Percentiles rank a stretch among this genome's conserved stretches.
Conservation (phyloP, 2,113 vertebrate species). For the Poeciliopsis occidentalis region DNA sequence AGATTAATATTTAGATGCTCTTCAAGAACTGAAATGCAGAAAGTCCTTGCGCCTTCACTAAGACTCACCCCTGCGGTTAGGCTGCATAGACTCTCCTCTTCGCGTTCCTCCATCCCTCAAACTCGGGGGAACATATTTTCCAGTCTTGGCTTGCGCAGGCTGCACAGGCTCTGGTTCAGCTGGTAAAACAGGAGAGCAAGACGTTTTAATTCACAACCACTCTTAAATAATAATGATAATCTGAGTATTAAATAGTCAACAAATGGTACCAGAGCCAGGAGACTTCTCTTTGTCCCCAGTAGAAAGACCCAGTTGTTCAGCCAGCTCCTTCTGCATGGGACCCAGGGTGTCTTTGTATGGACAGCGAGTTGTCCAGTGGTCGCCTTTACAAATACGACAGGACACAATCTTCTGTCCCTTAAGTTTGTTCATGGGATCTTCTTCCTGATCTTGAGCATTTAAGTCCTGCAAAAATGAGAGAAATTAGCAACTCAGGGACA, state of each 20-base stretch:
- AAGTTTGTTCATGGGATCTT: conserved; percentile 97
- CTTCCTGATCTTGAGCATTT: conserved; percentile 91
- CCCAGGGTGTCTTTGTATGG: conserved; percentile 97
- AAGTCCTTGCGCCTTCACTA: fast-evolving
- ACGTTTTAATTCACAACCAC: fast-evolving
- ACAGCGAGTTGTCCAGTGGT: conserved; percentile 98
- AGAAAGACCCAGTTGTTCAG: conserved; percentile 91
- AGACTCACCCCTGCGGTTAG: conserved; percentile 88
- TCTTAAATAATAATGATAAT: neutral
- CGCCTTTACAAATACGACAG: conserved; percentile 96
- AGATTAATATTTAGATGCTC: neutral
- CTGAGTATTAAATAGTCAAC: neutral
- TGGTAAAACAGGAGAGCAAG: neutral
- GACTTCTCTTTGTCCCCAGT: conserved; percentile 92
- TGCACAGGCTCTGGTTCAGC: conserved; percentile 88
- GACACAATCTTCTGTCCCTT: conserved; percentile 98
- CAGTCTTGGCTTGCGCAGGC: conserved; percentile 90
- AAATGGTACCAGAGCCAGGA: conserved; percentile 79
- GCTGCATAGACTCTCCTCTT: conserved; percentile 95
- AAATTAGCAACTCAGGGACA: neutral
- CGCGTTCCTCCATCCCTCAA: conserved; percentile 88
- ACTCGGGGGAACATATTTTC: conserved; percentile 93
- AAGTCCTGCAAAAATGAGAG: conserved; percentile 81
- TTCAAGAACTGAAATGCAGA: neutral
- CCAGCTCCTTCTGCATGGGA: conserved; percentile 97